Evolutionary conservation across 92 coral and sea anemone genomes (phyloP), one percentile per base, ranked within the genome.

Genomic region (Parazoanthus atlanticus): DNA sequence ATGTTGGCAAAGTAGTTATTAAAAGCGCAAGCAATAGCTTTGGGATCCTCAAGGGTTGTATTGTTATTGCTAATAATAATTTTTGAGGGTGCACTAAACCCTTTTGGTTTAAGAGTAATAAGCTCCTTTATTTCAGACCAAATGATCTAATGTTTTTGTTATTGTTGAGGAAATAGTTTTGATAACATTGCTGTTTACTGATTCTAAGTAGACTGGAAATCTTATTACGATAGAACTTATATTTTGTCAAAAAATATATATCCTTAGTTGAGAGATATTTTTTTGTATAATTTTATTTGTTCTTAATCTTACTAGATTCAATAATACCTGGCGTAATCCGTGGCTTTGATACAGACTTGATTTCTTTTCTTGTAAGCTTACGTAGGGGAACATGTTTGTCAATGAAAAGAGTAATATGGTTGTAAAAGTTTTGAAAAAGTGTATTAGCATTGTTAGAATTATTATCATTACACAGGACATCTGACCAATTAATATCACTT

Each of bases 1-100:
- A 84, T 84, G 54, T 56, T 84, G 77, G 79, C 73, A 84, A 84
- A 84, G 29, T 84, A 84, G 40, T 84, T 84, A 52, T 84, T 84
- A 2, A 82, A 82, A 41, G 73, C 75, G 29, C 58, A 34, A 69
- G 88, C 88, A 9, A 84, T 84, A 32, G 49, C 54, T 66, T 84
- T 69, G 76, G 78, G 72, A 36, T 84, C 88, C 25, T 36, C 76
- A 25, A 84, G 47, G n/a, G 38, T 84, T 66, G 31, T 5, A 29
- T 69, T 69, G 74, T 84, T 30, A 74, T 74, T 74, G 78, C 78
- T 74, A 4, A 36, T 5, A 4, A 36, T 5, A 36, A 36, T 36
- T 36, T 36, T 36, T 36, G 38, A 36, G 38, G 38, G 38, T 36
- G 38, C 38, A 36, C 38, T 36, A 2, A 36, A 5, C 1, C 38